phyloP scores from a whole-genome alignment of 2,888 invertebrate species.

The Aphodius sticticus region DNA sequence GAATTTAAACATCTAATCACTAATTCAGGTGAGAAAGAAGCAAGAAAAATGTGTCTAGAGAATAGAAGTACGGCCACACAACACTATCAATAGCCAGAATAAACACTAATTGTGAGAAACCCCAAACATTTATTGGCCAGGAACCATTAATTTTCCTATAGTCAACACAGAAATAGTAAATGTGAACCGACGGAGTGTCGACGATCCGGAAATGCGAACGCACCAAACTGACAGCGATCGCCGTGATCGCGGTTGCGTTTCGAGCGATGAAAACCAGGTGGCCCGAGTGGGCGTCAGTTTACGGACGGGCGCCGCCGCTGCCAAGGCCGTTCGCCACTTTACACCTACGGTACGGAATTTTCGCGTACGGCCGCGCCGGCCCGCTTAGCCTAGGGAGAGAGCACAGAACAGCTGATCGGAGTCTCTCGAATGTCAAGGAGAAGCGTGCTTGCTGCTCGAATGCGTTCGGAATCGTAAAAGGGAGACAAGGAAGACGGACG shows the following conservation, averaged over 20 bases:
- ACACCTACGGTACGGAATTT: constrained; percentile 18
- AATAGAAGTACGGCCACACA: too few relatives aligned
- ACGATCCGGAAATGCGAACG: constrained; percentile 14
- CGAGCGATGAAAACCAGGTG: constrained; percentile 20
- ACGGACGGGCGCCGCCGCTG: constrained; percentile 14
- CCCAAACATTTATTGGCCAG: background rate
- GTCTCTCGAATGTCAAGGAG: constrained; percentile 25
- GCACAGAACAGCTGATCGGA: constrained; percentile 18
- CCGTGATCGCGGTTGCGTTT: constrained; percentile 7
- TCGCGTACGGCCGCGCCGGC: background rate
- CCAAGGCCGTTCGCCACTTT: constrained; percentile 16
- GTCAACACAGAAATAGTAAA: background rate
- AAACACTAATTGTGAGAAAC: background rate
- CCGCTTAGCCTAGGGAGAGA: background rate
- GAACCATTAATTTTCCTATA: background rate
- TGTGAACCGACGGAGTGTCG: background rate
- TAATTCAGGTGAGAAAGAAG: too few relatives aligned
- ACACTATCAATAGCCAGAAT: too few relatives aligned
- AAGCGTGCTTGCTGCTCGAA: background rate
- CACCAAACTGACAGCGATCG: background rate
- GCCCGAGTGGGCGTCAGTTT: constrained; percentile 19
- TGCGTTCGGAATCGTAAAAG: background rate
- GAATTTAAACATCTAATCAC: too few relatives aligned
- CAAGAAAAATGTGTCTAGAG: too few relatives aligned
- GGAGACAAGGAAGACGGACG: constrained; percentile 11